A percentile compares a stretch with the other conserved stretches of the same genome.
Evolutionary conservation across 1,140 invertebrate genomes (phyloP).

Genomic region (Epicauta chinensis): DNA sequence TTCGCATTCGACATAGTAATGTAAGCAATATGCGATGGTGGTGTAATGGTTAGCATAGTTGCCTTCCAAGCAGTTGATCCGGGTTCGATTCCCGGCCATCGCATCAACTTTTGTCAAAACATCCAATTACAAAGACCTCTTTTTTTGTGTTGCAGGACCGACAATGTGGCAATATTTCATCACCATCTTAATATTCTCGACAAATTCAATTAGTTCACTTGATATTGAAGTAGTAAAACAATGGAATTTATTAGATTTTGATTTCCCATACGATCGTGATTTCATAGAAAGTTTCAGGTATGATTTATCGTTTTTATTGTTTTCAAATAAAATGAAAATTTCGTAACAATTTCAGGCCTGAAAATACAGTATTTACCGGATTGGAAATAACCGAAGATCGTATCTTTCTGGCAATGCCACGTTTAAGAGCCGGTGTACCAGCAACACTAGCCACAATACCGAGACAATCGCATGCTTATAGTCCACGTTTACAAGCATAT

Average conservation of each 20-base stretch:
- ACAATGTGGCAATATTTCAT: neutral
- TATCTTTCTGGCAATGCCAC: slow-evolving; percentile 66
- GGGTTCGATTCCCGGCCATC: slow-evolving; percentile 22
- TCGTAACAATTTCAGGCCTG: slow-evolving; percentile 49
- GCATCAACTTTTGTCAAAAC: slow-evolving; percentile 7
- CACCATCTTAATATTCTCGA: no score
- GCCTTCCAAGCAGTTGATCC: slow-evolving; percentile 29
- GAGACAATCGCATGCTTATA: slow-evolving; percentile 53
- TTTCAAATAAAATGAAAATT: neutral
- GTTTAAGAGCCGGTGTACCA: slow-evolving; percentile 63
- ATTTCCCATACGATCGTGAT: slow-evolving; percentile 52
- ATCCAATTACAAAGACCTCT: neutral
- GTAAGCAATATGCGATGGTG: slow-evolving; percentile 66
- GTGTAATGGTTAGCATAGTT: slow-evolving; percentile 31
- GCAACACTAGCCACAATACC: slow-evolving; percentile 64
- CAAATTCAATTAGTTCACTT: slow-evolving; percentile 13
- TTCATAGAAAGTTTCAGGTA: slow-evolving; percentile 33
- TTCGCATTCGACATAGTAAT: no score
- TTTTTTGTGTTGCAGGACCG: neutral
- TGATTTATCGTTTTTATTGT: neutral
- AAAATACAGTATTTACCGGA: slow-evolving; percentile 68
- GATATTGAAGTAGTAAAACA: slow-evolving; percentile 62
- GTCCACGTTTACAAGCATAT: slow-evolving; percentile 63
- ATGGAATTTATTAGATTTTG: slow-evolving; percentile 65
- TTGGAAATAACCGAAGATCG: slow-evolving; percentile 61